Evolutionary conservation across 2,888 invertebrate species (phyloP).

Genomic region (Deilephila elpenor): DNA sequence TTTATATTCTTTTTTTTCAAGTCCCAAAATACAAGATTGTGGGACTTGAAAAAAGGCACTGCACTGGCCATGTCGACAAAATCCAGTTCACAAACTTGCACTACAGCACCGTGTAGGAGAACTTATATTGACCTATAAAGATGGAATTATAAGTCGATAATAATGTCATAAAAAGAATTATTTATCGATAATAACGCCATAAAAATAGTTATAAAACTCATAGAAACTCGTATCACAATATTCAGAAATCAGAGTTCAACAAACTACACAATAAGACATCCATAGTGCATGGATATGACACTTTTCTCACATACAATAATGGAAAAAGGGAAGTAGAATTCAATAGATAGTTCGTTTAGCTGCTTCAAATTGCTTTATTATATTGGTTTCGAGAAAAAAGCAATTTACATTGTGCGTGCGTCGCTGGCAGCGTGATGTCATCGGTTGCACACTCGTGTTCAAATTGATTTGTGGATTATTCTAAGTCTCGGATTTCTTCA

Average conservation of each 20-base stretch:
- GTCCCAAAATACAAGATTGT: too few relatives aligned
- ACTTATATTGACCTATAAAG: too few relatives aligned
- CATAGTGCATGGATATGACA: background rate
- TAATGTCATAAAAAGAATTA: too few relatives aligned
- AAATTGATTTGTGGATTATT: slow-evolving; percentile 37
- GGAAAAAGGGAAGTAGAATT: slow-evolving; percentile 12
- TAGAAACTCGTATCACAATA: background rate
- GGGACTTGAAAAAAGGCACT: too few relatives aligned
- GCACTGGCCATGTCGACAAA: too few relatives aligned
- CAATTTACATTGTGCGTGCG: slow-evolving; percentile 36
- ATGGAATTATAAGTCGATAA: too few relatives aligned
- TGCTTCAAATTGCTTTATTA: slow-evolving; percentile 30
- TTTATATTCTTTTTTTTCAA: too few relatives aligned
- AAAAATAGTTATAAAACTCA: too few relatives aligned
- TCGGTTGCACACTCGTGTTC: slow-evolving; percentile 35
- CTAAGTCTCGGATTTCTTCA: background rate
- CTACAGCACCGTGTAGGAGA: too few relatives aligned
- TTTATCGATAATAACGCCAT: too few relatives aligned
- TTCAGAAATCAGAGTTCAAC: slow-evolving; percentile 9
- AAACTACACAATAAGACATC: slow-evolving; percentile 1
- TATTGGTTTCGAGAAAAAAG: slow-evolving; percentile 39
- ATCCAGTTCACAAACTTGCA: too few relatives aligned
- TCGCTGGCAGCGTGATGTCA: slow-evolving; percentile 36
- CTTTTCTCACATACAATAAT: slow-evolving; percentile 1
- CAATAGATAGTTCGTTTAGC: slow-evolving; percentile 27